Base-by-base conservation (phyloP, 1,140 invertebrate species). In the Thaumatotibia leucotreta region DNA sequence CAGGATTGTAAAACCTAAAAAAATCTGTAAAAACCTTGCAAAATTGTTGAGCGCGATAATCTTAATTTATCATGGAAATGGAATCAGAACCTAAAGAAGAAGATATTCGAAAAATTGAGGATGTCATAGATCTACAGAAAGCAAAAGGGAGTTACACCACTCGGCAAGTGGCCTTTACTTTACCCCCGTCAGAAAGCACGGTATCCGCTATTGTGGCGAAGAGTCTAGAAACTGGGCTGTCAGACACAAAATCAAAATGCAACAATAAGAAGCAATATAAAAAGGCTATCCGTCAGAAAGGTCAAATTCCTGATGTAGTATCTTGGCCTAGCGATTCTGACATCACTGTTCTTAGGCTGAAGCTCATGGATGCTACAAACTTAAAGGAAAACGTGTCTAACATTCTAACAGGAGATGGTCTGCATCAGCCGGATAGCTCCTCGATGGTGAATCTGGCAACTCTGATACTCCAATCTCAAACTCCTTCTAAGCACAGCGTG, bases 261-360 rank as follows among this genome's bases (percentile, higher is more conserved):
- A 61, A 24, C 9, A 65, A 14, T 61, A 80, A 80, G 22, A 82
- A 82, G 33, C 79, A 76, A 62, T 62, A 64, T 5, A 84, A 85
- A 65, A 87, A 80, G 23, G 63, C 69, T n/a, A 83, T 79, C 65
- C 74, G 74, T 0, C 69, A 65, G 9, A 83, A 81, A 64, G 73
- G 69, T 67, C 74, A 75, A 22, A 20, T 77, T 4, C 69, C 79
- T 11, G 82, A 89, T 22, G 76, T 77, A 4, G 65, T 83, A 61
- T 87, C 84, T 31, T 91, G 86, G 86, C 86, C 88, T 3, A 91
- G 88, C 63, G 86, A 91, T 65, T 89, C 88, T 1, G 88, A 91
- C 61, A 83, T 91, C 20, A 89, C 88, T 0, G 88, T 91, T 4
- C 67, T 91, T 17, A 73, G 84, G 70, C 86, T 89, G 86, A 87